Evolutionary conservation across 2,797 vertebrate species (phyloP).

Genomic region (Melanotaenia pygmaea): DNA sequence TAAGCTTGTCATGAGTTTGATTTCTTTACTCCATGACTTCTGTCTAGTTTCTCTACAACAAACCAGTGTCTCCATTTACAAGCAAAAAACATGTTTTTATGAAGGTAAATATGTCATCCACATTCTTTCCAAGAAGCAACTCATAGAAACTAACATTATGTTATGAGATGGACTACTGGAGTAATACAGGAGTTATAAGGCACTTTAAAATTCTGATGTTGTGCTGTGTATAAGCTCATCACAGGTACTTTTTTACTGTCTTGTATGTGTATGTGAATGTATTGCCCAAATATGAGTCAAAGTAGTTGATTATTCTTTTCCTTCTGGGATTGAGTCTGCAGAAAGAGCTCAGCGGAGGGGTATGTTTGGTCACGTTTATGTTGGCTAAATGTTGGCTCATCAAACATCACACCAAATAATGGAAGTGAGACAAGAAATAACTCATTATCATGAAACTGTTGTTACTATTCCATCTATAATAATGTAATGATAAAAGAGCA

Average conservation of each 20-base stretch:
- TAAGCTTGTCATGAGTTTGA: conserved; percentile 74
- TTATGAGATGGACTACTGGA: conserved; percentile 2
- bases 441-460: conserved; percentile 62
- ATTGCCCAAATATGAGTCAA: background rate
- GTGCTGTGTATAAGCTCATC: conserved; percentile 13
- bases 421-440: conserved; percentile 59
- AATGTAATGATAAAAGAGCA: conserved; percentile 48
- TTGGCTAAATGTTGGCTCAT: conserved; percentile 69
- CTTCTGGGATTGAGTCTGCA: conserved; percentile 47
- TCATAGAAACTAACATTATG: conserved; percentile 30
- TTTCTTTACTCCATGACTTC: conserved; percentile 59
- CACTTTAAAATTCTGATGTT: conserved; percentile 21
- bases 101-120: conserved; percentile 19
- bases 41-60: conserved; percentile 48
- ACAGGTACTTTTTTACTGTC: too few relatives aligned
- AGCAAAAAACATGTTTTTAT: conserved; percentile 49
- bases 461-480: conserved; percentile 43
- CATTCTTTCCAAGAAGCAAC: background rate
- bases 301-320: conserved; percentile 43
- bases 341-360: conserved; percentile 52
- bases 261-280: background rate
- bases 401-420: conserved; percentile 57
- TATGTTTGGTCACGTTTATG: conserved; percentile 71
- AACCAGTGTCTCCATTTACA: conserved; percentile 46
- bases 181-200: conserved; percentile 27